Evolutionary conservation across 2,113 vertebrate genomes (phyloP).

Genomic region (Cephalopholis sonnerati): DNA sequence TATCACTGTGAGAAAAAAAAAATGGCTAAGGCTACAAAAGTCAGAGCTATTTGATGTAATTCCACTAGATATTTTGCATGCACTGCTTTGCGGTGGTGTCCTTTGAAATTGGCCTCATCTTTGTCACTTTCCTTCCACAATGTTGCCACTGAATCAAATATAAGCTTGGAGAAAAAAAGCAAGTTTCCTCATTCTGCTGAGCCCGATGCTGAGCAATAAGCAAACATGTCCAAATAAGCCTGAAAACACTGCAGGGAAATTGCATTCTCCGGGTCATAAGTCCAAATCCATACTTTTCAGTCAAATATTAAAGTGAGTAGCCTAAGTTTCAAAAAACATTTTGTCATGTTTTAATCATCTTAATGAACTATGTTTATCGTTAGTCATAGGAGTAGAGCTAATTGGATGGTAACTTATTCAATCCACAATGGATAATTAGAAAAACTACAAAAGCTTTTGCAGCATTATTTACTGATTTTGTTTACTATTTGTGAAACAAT

Average conservation of each 20-base stretch:
- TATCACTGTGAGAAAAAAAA: constrained; percentile 22
- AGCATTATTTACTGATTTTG: neutral
- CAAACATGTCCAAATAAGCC: constrained; percentile 9
- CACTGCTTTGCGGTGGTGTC: neutral
- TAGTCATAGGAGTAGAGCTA: neutral
- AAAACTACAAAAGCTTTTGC: neutral
- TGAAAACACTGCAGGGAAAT: neutral
- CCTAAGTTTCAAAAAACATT: neutral
- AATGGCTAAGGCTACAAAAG: constrained; percentile 5
- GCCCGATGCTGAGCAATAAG: constrained; percentile 5
- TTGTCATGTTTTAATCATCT: neutral
- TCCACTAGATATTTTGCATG: constrained; percentile 6
- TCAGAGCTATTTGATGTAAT: neutral
- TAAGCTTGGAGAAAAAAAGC: neutral
- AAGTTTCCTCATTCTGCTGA: neutral
- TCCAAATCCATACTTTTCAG: neutral
- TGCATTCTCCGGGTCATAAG: neutral
- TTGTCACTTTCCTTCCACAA: constrained; percentile 2
- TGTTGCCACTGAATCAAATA: constrained; percentile 18
- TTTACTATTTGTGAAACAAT: constrained; percentile 6
- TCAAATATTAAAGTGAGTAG: neutral
- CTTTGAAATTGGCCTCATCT: neutral
- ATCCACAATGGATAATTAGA: neutral
- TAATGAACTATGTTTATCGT: neutral
- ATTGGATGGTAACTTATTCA: neutral